phyloP scores from a whole-genome alignment of 2,888 invertebrate species.

The Erpobdella octoculata region DNA sequence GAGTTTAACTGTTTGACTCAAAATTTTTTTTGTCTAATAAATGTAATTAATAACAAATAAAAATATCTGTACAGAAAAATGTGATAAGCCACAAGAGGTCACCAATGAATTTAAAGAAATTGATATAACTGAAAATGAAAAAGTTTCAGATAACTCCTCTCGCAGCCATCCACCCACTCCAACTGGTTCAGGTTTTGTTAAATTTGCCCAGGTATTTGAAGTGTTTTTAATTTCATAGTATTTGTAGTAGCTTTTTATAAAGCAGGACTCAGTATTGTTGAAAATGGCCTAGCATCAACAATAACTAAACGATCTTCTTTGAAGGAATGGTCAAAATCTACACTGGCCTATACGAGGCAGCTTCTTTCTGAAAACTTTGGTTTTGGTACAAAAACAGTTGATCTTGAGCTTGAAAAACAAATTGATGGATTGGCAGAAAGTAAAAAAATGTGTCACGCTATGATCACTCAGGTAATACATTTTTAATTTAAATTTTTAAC shows the following conservation, averaged over 20 bases:
- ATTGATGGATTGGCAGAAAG: slow-evolving; percentile 8
- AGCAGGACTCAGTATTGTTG: background rate
- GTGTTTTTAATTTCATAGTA: too few relatives aligned
- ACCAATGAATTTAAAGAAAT: background rate
- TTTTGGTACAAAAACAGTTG: slow-evolving; percentile 20
- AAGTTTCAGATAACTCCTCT: background rate
- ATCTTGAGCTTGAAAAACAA: slow-evolving; percentile 16
- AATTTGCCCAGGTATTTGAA: too few relatives aligned
- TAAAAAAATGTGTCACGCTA: background rate
- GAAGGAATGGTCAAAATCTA: slow-evolving; percentile 20
- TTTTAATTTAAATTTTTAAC: background rate
- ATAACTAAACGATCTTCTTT: background rate
- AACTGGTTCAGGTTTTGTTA: too few relatives aligned
- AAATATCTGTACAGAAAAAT: background rate
- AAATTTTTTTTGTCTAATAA: too few relatives aligned
- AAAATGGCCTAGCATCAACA: too few relatives aligned
- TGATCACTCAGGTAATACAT: background rate
- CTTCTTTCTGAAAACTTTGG: slow-evolving; percentile 20
- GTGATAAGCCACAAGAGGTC: background rate
- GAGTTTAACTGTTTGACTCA: too few relatives aligned
- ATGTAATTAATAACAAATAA: too few relatives aligned
- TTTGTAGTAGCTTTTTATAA: too few relatives aligned
- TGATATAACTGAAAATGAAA: background rate
- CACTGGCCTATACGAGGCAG: slow-evolving; percentile 12
- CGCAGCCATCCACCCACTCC: too few relatives aligned